Base-by-base conservation (phyloP, 2,888 invertebrate genomes). In the Meta bourneti region DNA sequence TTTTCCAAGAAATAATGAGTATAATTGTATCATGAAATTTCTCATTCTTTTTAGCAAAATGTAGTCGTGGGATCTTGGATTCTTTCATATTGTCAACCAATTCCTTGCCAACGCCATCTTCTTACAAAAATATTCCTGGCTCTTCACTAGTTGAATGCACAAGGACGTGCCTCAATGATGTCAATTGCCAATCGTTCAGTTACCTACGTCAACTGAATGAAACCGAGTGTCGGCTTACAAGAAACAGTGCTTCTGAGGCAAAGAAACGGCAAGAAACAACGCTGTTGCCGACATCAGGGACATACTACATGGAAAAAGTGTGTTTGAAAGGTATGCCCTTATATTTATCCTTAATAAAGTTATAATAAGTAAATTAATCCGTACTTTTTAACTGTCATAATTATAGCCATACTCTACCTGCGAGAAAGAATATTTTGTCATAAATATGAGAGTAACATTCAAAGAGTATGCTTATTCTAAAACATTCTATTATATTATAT, bases 281-380 rank as follows among this genome's bases (percentile, higher is more conserved):
- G 8, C 49, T 93, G 7, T 34, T 84, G 19, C 82, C 85, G 4
- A 74, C 85, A 0, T 61, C 77, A 4, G 93, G 92, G 74, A 88
- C 89, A 4, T 90, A 92, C 49, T 90, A 84, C 34, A 84, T 93
- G 85, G 92, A 93, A 48, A 93, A 93, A 74, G 72, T 92, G n/a
- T 93, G 93, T 54, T n/a, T 92, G 34, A 90, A 90, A 93, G 93
- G 93, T 93, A 70, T 61, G 11, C 11, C 11, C 5, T 11, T 61
- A 16, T 9, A 61, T 16, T 4, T 34, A 34, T 34, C 4, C 4
- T 34, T 2, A 34, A 34, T 34, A 34, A 34, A 34, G 34, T 34
- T 34, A 34, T 34, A 34, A n/a, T n/a, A n/a, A n/a, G 34, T 34
- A 34, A 34, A 34, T 34, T 34, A 34, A 34, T 34, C 1, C 34